Evolutionary conservation across 2,113 vertebrate species (phyloP), one percentile per base, ranked within the genome.

Genomic region (Choloepus hoffmanni): DNA sequence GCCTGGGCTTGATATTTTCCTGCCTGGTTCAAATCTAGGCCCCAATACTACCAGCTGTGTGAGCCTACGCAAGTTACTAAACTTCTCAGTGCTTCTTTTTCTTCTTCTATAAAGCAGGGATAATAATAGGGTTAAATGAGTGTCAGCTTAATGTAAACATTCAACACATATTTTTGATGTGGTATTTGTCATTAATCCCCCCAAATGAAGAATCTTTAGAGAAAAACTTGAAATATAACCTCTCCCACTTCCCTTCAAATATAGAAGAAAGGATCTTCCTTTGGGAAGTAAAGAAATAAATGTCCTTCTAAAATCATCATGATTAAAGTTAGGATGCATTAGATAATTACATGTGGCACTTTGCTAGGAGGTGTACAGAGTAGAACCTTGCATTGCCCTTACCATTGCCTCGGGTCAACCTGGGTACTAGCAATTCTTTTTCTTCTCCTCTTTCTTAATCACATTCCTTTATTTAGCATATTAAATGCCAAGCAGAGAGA

Each of bases 361-460:
- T 83, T 50, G 43, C 68, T 90, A 83, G 16, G 79, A 63, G 60
- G 14, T 72, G 1, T 68, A 85, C 8, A 55, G 40, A 83, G 36
- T 30, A 89, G 50, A 95, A 82, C 13, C 40, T 70, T 60, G 24
- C 18, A 81, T 73, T 77, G 55, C 21, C 43, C 21, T 62, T n/a
- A 28, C 68, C 21, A 58, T 24, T 45, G 18, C 4, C 55, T 95
- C 89, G 81, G 81, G 26, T 85, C 62, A 60, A 78, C 83, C 65
- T 26, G 2, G 21, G 89, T 78, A 40, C 74, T 72, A 90, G n/a
- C 60, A 91, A 26, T 23, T 78, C 45, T 70, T 92, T 95, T 84
- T 78, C 67, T 74, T 96, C 23, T 96, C 45, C 43, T 90, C 53
- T 76, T 92, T 74, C 92, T 96, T 89, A 94, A 77, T 93, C 89